Percentiles rank a stretch among this genome's conserved stretches.
Evolutionary conservation across 2,113 vertebrate species (phyloP).

Genomic region (Strix uralensis): DNA sequence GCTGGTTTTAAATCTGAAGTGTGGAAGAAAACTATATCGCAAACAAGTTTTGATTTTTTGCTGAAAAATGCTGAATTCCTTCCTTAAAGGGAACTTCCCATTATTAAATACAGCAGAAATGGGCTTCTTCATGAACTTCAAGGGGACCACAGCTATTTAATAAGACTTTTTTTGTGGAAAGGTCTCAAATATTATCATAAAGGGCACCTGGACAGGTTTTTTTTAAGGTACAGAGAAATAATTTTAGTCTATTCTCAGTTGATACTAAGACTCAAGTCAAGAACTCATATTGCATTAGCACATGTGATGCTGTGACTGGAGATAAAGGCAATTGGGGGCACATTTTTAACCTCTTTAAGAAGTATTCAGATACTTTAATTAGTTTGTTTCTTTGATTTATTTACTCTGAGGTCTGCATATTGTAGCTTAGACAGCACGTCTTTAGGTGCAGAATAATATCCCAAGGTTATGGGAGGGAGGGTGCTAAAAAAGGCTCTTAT

Average conservation of each 20-base stretch:
- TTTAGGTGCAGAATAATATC: not conserved
- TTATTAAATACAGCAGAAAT: not conserved
- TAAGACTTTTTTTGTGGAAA: not conserved
- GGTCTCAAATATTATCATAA: not conserved
- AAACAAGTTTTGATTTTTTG: not conserved
- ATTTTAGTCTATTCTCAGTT: not conserved
- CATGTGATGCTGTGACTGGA: not conserved
- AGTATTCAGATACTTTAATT: not conserved
- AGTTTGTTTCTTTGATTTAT: constrained; percentile 12
- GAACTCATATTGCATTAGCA: not conserved
- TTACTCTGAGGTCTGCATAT: not conserved
- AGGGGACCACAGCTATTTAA: not conserved
- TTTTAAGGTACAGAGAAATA: not conserved
- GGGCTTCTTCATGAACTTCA: not conserved
- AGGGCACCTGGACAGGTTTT: not conserved
- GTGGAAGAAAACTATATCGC: not conserved
- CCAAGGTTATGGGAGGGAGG: not conserved
- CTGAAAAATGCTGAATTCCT: not conserved
- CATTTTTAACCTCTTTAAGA: not conserved
- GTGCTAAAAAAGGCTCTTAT: constrained; percentile 26
- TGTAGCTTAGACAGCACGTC: not conserved
- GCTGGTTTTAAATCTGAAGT: not conserved
- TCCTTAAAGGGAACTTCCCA: not conserved
- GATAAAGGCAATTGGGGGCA: not conserved
- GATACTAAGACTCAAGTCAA: not conserved